phyloP scores from a whole-genome alignment of 1,140 invertebrate species.

The Limonius californicus region DNA sequence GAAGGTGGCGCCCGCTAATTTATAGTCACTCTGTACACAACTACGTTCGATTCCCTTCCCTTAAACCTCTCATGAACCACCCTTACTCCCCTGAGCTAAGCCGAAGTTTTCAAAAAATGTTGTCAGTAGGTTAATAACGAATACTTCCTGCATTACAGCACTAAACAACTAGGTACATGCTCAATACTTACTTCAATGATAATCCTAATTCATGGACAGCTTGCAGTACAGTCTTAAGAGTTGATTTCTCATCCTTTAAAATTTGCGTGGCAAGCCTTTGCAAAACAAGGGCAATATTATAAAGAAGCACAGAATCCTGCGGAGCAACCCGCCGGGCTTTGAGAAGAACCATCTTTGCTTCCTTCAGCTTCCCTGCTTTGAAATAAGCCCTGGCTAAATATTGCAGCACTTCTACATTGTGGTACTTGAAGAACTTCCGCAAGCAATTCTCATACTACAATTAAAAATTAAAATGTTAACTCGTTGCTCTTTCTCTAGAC shows the following conservation, averaged over 20 bases:
- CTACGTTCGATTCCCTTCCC: too few relatives aligned
- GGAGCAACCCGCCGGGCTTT: conserved; percentile 91
- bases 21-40: too few relatives aligned
- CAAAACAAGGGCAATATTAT: conserved; percentile 94
- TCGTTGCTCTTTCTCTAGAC: too few relatives aligned
- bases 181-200: conserved; percentile 80
- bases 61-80: too few relatives aligned
- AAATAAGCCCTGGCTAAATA: conserved; percentile 94
- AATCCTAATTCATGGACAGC: conserved; percentile 92
- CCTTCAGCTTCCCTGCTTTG: conserved; percentile 83
- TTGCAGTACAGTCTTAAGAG: conserved; percentile 79
- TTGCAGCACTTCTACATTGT: conserved; percentile 91
- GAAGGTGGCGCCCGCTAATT: too few relatives aligned
- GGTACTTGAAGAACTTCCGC: conserved; percentile 93
- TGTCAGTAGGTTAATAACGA: too few relatives aligned
- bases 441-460: conserved; percentile 96
- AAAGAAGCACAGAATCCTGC: conserved; percentile 88
- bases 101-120: too few relatives aligned
- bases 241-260: conserved; percentile 92
- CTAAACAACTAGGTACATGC: too few relatives aligned
- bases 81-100: too few relatives aligned
- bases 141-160: too few relatives aligned
- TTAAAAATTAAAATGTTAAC: too few relatives aligned
- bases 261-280: conserved; percentile 88
- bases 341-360: conserved; percentile 83